These are phyloP conservation scores for Myotis pilosus DNA, from an alignment of 2,797 vertebrate genomes.

Conservation along the genomic window DNA sequence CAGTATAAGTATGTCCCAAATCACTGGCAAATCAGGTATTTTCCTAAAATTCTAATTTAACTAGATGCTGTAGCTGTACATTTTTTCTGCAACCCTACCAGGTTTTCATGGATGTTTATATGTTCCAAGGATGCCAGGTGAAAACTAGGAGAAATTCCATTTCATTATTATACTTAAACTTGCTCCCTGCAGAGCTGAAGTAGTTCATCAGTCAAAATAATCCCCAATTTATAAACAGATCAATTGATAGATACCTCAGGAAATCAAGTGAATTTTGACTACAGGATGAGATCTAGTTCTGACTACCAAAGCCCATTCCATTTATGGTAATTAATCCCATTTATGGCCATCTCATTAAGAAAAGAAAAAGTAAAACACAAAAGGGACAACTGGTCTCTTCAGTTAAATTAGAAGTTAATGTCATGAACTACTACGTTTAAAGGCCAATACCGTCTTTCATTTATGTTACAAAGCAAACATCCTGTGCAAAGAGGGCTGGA, in stretches of 20 bases:
- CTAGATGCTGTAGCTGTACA: not conserved
- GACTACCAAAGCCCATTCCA: not conserved
- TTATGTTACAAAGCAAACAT: slow-evolving; percentile 43
- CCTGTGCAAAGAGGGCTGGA: not conserved
- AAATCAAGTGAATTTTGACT: slow-evolving; percentile 24
- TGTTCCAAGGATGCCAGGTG: not conserved
- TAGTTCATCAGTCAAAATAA: not conserved
- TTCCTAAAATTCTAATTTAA: slow-evolving; percentile 45
- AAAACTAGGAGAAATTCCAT: not conserved
- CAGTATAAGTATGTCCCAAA: not conserved
- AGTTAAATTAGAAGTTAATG: slow-evolving; percentile 30
- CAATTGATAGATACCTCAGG: not conserved
- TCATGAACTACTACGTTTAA: not conserved
- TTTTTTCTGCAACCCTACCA: not conserved
- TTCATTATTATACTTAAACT: slow-evolving; percentile 23
- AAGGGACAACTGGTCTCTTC: not conserved
- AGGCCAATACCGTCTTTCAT: not conserved
- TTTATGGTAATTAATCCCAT: not conserved
- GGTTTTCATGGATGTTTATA: not conserved
- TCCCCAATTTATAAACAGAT: not conserved
- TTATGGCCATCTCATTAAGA: not conserved
- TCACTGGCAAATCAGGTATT: slow-evolving; percentile 32
- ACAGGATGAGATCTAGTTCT: not conserved
- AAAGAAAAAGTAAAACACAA: slow-evolving; percentile 51
- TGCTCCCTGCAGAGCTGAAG: not conserved